Percentiles rank a stretch among this genome's conserved stretches.
phyloP scores from a whole-genome alignment of 2,888 invertebrate genomes.

The Xanthostigma xanthostigma region DNA sequence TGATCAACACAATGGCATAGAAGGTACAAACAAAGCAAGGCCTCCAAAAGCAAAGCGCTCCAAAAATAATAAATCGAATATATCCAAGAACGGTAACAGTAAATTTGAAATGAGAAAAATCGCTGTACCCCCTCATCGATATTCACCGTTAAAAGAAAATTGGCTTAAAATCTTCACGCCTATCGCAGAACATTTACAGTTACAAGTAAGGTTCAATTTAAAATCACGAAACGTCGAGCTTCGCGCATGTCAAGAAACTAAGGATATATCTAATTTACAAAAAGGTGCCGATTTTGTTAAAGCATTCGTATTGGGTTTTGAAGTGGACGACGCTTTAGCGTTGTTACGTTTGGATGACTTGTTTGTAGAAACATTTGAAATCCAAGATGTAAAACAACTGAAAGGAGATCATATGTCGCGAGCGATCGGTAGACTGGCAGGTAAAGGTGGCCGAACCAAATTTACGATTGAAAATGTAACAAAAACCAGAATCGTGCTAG shows the following conservation, averaged over 20 bases:
- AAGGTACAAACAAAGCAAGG: constrained; percentile 31
- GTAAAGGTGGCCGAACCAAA: constrained; percentile 93
- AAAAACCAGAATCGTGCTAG: constrained; percentile 93
- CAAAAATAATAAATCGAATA: constrained; percentile 9
- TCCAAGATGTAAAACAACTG: constrained; percentile 89
- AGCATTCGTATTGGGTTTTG: constrained; percentile 92
- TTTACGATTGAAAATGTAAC: constrained; percentile 98
- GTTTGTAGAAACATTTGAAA: constrained; percentile 92
- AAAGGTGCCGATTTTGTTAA: constrained; percentile 97
- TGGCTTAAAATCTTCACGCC: constrained; percentile 97
- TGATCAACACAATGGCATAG: constrained; percentile 48
- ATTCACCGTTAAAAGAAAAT: constrained; percentile 85
- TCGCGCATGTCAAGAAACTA: constrained; percentile 49
- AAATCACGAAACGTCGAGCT: constrained; percentile 85
- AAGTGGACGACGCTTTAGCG: constrained; percentile 92
- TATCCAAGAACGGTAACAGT: constrained; percentile 21
- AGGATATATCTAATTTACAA: constrained; percentile 81
- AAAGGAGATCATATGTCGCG: constrained; percentile 91
- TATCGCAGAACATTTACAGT: constrained; percentile 83
- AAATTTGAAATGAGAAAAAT: constrained; percentile 54
- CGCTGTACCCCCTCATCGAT: constrained; percentile 86
- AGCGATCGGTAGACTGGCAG: constrained; percentile 94
- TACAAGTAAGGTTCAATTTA: constrained; percentile 89
- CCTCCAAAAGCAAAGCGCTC: constrained; percentile 30
- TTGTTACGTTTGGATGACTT: constrained; percentile 88